Base-by-base conservation (phyloP, 2,888 invertebrate genomes). In the Anagyrus pseudococci region DNA sequence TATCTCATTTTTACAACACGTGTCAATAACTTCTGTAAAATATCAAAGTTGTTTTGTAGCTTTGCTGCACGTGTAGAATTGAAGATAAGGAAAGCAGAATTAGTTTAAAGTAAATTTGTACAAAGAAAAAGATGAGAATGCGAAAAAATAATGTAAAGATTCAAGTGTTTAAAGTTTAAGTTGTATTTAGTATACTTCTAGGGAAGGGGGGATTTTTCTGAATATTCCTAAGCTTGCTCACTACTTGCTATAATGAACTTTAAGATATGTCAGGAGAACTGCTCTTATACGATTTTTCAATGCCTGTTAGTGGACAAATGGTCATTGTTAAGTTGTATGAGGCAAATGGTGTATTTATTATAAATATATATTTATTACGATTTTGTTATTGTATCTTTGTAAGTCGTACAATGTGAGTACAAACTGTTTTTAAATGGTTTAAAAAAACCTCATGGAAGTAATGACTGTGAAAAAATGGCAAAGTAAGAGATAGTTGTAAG, bases 271-370 rank as follows among this genome's bases (percentile, higher is more conserved):
- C 47, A 40, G 48, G 40, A 48, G 29, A 52, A 54, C 49, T 13
- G 49, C 55, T 48, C 47, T 69, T 69, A 72, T 70, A 71, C 55
- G 62, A 69, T 68, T 74, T 71, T 67, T 67, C 62, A 58, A 71
- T 72, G 69, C 33, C 68, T 52, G 67, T 64, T 67, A 63, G 75
- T 77, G 73, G 73, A 75, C 72, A 71, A 70, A 66, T 62, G 57
- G 62, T 63, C 61, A 72, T 74, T 65, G 66, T 61, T 44, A 71
- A 73, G 68, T 69, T 69, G 68, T 70, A 70, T 70, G 65, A 67
- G 61, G 68, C 50, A 19, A 53, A 62, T 46, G 64, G 33, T 68
- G 46, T 65, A 66, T 64, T 66, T 67, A 64, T 66, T 63, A 60
- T 60, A 50, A 63, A 64, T 67, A 54, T 54, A 54, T 60, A 63